Evolutionary conservation across 64 coral and sea anemone species (phyloP).

Genomic region (Hydrozoanthus tunicans): DNA sequence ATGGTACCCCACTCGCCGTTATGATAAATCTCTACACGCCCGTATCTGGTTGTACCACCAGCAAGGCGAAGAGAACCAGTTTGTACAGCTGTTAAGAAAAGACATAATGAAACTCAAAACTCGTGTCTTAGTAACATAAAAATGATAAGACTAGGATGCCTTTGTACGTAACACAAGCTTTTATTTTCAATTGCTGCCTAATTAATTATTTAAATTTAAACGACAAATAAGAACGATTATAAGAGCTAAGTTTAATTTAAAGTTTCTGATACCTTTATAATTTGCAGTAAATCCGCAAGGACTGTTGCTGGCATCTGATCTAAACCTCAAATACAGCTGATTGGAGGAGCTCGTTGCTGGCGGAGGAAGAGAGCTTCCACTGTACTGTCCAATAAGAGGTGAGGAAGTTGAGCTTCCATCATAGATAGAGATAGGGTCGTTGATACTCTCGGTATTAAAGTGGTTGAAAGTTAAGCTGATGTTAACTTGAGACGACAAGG

Average conservation of each 20-base stretch:
- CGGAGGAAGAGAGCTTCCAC: slow-evolving; percentile 7
- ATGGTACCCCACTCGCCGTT: neutral
- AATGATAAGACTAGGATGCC: no score
- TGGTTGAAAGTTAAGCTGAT: slow-evolving; percentile 14
- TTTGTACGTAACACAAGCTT: no score
- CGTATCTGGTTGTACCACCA: neutral
- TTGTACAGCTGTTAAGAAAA: neutral
- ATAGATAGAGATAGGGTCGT: neutral
- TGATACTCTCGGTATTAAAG: neutral
- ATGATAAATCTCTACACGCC: slow-evolving; percentile 18
- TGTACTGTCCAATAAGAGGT: neutral
- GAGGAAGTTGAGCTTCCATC: slow-evolving; percentile 4
- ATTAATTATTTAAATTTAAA: no score
- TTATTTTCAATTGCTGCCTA: no score
- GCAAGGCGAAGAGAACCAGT: slow-evolving; percentile 17
- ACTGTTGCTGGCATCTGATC: neutral
- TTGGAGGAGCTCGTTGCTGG: neutral
- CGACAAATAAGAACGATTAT: no score
- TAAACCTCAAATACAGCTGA: neutral
- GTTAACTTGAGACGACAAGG: slow-evolving; percentile 1
- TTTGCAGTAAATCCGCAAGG: neutral
- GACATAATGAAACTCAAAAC: no score
- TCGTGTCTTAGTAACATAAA: no score
- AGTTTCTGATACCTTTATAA: slow-evolving; percentile 2
- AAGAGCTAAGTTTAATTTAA: no score